Conservation (phyloP, 1,140 invertebrate species). For the Drosophila littoralis region DNA sequence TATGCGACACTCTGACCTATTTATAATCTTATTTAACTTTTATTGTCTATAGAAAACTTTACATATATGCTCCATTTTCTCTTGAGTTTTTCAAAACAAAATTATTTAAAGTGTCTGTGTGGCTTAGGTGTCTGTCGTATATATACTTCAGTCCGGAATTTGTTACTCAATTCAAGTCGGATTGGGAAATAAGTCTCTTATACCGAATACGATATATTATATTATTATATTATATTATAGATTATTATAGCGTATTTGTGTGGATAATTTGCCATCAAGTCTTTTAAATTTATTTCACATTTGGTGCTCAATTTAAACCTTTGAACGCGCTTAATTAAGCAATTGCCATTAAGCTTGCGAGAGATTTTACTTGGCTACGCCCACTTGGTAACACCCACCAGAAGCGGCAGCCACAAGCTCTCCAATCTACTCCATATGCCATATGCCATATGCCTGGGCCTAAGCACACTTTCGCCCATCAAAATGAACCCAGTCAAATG, state of each 20-base stretch:
- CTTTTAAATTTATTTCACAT: not conserved
- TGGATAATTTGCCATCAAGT: not conserved
- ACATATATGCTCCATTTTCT: too few relatives aligned
- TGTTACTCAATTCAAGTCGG: too few relatives aligned
- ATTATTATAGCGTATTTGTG: too few relatives aligned
- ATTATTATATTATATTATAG: too few relatives aligned
- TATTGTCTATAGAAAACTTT: too few relatives aligned
- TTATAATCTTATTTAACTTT: not conserved
- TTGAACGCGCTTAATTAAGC: constrained; percentile 65
- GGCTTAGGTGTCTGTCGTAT: too few relatives aligned
- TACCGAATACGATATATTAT: too few relatives aligned
- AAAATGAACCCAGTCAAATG: constrained; percentile 77
- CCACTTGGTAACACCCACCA: constrained; percentile 67
- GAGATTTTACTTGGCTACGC: constrained; percentile 58
- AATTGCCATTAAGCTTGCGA: constrained; percentile 65
- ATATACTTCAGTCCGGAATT: too few relatives aligned
- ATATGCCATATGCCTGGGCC: not conserved
- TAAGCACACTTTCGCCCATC: constrained; percentile 71
- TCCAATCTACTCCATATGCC: constrained; percentile 8
- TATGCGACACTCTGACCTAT: constrained; percentile 1
- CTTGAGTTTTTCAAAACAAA: too few relatives aligned
- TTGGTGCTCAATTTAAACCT: constrained; percentile 7
- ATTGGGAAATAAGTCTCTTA: too few relatives aligned
- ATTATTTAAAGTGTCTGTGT: too few relatives aligned
- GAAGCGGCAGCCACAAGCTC: constrained; percentile 2